Percentiles rank a stretch among this genome's conserved stretches.
Evolutionary conservation across 2,888 invertebrate genomes (phyloP).

Genomic region (Leucania comma): DNA sequence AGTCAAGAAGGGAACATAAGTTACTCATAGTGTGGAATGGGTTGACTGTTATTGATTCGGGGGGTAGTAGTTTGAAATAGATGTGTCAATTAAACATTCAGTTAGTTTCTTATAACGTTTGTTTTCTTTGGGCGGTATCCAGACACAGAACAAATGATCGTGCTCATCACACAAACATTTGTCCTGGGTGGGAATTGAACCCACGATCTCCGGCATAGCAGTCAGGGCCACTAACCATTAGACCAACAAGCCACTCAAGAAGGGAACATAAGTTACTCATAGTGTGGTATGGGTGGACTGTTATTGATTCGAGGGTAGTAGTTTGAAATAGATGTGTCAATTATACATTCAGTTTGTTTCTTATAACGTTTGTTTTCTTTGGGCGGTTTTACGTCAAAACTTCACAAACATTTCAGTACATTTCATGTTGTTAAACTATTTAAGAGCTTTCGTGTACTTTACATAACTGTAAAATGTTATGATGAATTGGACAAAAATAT

Average conservation of each 20-base stretch:
- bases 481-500: background rate
- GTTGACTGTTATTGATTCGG: slow-evolving; percentile 28
- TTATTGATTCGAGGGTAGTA: slow-evolving; percentile 22
- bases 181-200: no score
- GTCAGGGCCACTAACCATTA: no score
- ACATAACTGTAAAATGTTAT: background rate
- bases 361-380: background rate
- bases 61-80: slow-evolving; percentile 24
- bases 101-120: slow-evolving; percentile 4
- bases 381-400: background rate
- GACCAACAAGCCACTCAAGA: no score
- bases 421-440: slow-evolving; percentile 17
- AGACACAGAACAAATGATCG: no score
- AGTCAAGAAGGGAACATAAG: no score
- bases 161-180: no score
- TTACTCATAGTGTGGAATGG: slow-evolving; percentile 1
- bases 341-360: slow-evolving; percentile 22
- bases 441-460: background rate
- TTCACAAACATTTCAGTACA: background rate
- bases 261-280: slow-evolving; percentile 1
- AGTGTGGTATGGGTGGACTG: slow-evolving; percentile 1
- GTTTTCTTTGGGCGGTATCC: background rate
- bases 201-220: no score
- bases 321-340: slow-evolving; percentile 36
- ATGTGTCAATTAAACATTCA: slow-evolving; percentile 27